A percentile compares a stretch with the other conserved stretches of the same genome.
Conservation (phyloP, 2,797 vertebrate genomes). For the Enteromius argenteus region DNA sequence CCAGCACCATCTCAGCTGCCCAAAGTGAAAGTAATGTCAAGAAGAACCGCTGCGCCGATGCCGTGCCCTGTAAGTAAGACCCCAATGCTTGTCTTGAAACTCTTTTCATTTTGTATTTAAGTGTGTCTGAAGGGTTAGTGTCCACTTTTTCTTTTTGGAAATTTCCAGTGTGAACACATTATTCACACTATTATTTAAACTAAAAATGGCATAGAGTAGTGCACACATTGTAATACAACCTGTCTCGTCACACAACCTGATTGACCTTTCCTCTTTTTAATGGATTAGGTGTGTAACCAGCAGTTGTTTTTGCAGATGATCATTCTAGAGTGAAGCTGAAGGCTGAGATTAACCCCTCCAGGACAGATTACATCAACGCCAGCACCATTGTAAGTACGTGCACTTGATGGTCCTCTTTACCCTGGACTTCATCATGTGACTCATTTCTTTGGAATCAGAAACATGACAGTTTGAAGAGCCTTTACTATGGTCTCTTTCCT, state of each 20-base stretch:
- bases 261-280: background rate
- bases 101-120: slow-evolving; percentile 19
- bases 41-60: slow-evolving; percentile 92
- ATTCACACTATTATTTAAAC: background rate
- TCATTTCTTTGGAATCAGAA: background rate
- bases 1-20: slow-evolving; percentile 83
- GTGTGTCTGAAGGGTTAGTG: background rate
- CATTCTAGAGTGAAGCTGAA: slow-evolving; percentile 93
- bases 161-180: background rate
- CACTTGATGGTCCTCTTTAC: background rate
- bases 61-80: slow-evolving; percentile 88
- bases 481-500: background rate
- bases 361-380: slow-evolving; percentile 95
- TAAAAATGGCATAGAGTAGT: background rate
- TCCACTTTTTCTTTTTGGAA: background rate
- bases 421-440: background rate
- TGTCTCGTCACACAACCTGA: background rate
- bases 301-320: slow-evolving; percentile 81
- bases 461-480: background rate
- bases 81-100: background rate
- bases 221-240: background rate
- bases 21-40: slow-evolving; percentile 87
- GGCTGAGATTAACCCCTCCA: slow-evolving; percentile 89
- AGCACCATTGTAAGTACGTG: slow-evolving; percentile 90
- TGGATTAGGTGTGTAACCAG: slow-evolving; percentile 33